Conservation (phyloP, 1,140 invertebrate genomes). For the Calliphora vicina region DNA sequence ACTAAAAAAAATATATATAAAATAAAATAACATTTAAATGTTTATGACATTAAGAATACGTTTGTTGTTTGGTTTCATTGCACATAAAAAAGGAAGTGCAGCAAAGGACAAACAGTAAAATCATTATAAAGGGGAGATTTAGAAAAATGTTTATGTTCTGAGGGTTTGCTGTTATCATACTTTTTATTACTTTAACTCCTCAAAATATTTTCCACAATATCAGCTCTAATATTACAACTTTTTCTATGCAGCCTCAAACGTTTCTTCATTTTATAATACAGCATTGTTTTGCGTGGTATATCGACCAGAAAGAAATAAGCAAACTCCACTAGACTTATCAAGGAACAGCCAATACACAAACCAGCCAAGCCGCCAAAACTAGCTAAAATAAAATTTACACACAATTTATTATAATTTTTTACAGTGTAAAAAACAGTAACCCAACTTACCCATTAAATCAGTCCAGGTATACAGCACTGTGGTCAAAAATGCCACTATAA, state of each 20-base stretch:
- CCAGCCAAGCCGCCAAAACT: constrained; percentile 27
- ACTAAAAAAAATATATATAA: background rate
- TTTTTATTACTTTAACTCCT: no score
- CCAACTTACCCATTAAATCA: constrained; percentile 50
- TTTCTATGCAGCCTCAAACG: background rate
- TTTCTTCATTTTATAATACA: background rate
- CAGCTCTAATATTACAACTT: background rate
- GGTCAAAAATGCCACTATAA: constrained; percentile 50
- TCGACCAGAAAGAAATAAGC: background rate
- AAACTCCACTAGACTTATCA: constrained; percentile 16
- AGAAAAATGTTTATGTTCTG: no score
- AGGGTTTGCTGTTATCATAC: no score
- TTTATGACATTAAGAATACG: background rate
- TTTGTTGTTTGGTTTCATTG: background rate
- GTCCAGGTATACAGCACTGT: constrained; percentile 56
- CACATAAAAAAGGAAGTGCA: no score
- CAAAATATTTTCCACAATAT: background rate
- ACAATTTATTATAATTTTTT: background rate
- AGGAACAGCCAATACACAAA: constrained; percentile 30
- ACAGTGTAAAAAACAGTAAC: background rate
- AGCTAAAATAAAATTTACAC: background rate
- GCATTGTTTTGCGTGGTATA: background rate
- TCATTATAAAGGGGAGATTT: no score
- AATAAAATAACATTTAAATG: background rate
- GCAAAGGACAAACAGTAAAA: no score